A percentile compares a stretch with the other conserved stretches of the same genome.
Conservation (phyloP, 2,888 invertebrate species). For the Chrysodeixis includens region DNA sequence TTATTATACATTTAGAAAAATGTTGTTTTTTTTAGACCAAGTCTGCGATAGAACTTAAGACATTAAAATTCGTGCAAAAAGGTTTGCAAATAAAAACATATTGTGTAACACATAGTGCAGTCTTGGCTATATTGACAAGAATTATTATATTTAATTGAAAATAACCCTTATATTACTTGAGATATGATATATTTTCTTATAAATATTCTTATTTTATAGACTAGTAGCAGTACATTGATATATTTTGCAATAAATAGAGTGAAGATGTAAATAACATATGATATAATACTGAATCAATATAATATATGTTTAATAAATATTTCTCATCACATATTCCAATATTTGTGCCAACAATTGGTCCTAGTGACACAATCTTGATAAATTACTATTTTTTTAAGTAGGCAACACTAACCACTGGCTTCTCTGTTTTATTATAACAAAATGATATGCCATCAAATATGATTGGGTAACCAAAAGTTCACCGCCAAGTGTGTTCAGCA, state of each 20-base stretch:
- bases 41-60: not conserved
- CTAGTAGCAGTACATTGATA: not conserved
- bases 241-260: not conserved
- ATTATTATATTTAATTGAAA: slow-evolving; percentile 32
- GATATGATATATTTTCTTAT: slow-evolving; percentile 18
- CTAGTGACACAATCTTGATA: slow-evolving; percentile 8
- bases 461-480: not conserved
- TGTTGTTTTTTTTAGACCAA: not conserved
- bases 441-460: not conserved
- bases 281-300: slow-evolving; percentile 15
- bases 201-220: not conserved
- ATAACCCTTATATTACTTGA: slow-evolving; percentile 43
- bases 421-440: not conserved
- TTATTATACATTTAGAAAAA: too few species aligned
- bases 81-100: not conserved
- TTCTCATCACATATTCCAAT: not conserved
- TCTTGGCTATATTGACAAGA: slow-evolving; percentile 24
- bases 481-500: too few species aligned
- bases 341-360: not conserved
- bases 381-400: slow-evolving; percentile 14
- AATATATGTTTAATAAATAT: slow-evolving; percentile 3
- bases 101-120: not conserved
- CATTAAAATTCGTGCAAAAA: not conserved
- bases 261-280: not conserved
- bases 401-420: slow-evolving; percentile 7